Percentiles rank a stretch among this genome's conserved stretches.
phyloP scores from a whole-genome alignment of 2,113 vertebrate species.

The Pteropus alecto region DNA sequence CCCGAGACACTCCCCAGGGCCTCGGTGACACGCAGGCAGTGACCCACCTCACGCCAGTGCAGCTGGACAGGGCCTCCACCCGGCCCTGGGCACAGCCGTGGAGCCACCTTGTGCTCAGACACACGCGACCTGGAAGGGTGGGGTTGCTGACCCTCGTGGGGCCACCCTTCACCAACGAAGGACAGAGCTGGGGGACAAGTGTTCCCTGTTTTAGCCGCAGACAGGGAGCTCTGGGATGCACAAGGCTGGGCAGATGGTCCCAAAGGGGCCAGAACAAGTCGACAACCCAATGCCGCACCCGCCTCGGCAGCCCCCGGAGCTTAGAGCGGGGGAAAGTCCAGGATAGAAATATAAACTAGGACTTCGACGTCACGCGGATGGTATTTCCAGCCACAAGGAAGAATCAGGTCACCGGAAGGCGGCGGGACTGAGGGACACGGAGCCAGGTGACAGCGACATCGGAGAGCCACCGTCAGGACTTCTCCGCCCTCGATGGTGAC shows the following conservation, averaged over 20 bases:
- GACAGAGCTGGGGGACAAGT: not conserved
- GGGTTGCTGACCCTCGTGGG: not conserved
- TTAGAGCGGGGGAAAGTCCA: not conserved
- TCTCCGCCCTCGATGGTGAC: no score
- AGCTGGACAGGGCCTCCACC: not conserved
- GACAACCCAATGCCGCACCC: not conserved
- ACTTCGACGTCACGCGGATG: not conserved
- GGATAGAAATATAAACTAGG: not conserved
- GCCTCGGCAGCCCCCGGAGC: not conserved
- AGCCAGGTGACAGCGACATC: no score
- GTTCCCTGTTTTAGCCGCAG: not conserved
- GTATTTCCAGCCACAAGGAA: not conserved
- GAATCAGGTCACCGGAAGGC: no score
- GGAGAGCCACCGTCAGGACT: no score
- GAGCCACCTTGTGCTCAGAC: not conserved
- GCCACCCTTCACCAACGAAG: no score
- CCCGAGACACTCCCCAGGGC: not conserved
- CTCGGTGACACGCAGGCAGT: no score
- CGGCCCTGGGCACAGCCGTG: not conserved
- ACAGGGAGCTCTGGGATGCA: fast-evolving
- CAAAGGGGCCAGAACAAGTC: not conserved
- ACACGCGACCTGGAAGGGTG: no score
- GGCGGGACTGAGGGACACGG: not conserved
- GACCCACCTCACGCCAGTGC: no score
- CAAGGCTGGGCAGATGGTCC: not conserved